Evolutionary conservation across 2,888 invertebrate genomes (phyloP).

Genomic region (Leucophenga montana): DNA sequence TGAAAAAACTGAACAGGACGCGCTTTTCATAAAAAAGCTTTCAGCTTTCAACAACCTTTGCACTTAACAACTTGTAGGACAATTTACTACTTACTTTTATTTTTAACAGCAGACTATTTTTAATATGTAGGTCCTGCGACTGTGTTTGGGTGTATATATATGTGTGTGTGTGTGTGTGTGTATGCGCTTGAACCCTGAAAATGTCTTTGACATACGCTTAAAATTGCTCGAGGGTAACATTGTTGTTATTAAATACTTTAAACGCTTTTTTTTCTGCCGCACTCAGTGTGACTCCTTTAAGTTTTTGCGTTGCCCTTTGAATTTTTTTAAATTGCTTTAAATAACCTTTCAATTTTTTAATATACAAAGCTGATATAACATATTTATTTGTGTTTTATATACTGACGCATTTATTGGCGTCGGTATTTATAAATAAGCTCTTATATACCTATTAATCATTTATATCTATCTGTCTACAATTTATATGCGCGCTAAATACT

Average conservation of each 20-base stretch:
- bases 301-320: too few relatives aligned
- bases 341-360: too few relatives aligned
- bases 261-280: neutral
- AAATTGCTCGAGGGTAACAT: conserved; percentile 18
- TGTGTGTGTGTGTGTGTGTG: neutral
- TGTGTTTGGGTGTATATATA: neutral
- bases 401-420: too few relatives aligned
- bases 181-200: conserved; percentile 19
- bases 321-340: neutral
- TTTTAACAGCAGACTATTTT: conserved; percentile 10
- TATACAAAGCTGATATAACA: too few relatives aligned
- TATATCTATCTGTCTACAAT: too few relatives aligned
- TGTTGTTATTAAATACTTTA: conserved; percentile 29
- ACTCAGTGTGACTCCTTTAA: too few relatives aligned
- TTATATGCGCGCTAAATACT: too few relatives aligned
- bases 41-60: conserved; percentile 42
- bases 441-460: too few relatives aligned
- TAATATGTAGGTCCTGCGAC: too few relatives aligned
- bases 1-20: neutral
- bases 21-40: conserved; percentile 41
- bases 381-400: conserved; percentile 19
- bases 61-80: conserved; percentile 28
- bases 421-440: too few relatives aligned
- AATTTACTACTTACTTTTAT: conserved; percentile 20
- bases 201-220: conserved; percentile 26